Conservation (phyloP, 2,113 vertebrate genomes). For the Erythrocercus mccallii region DNA sequence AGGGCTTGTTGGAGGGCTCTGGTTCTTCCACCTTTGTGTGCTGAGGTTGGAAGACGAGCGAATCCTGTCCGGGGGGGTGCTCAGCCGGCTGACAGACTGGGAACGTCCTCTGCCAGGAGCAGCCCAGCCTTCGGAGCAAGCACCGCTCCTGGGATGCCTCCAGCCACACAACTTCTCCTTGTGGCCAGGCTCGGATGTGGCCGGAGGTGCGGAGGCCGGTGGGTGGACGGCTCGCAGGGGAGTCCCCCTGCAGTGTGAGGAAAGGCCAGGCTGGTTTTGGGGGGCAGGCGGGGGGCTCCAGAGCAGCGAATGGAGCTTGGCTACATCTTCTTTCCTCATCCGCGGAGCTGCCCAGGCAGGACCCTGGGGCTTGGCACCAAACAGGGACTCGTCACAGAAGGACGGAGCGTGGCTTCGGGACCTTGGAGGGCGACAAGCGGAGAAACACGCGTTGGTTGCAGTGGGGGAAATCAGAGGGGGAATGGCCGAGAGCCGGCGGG, state of each 20-base stretch:
- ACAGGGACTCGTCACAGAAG: constrained; percentile 76
- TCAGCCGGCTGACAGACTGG: constrained; percentile 31
- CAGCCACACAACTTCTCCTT: background rate
- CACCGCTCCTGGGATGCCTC: background rate
- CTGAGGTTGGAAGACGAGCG: rapidly evolving
- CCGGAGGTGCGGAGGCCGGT: rapidly evolving
- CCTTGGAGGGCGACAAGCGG: background rate
- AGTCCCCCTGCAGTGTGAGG: background rate
- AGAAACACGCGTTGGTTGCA: background rate
- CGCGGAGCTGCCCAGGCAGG: background rate
- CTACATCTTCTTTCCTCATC: constrained; percentile 33
- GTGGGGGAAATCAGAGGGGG: background rate
- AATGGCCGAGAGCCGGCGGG: background rate
- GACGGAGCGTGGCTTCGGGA: constrained; percentile 60
- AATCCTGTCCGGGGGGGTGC: background rate
- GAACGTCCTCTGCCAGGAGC: background rate
- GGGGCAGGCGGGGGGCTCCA: constrained; percentile 67
- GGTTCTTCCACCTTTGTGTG: background rate
- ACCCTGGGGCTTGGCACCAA: constrained; percentile 29
- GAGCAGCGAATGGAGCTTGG: constrained; percentile 63
- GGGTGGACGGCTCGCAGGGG: constrained; percentile 32
- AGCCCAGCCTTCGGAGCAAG: rapidly evolving
- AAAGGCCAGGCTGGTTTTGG: background rate
- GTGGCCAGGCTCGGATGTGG: rapidly evolving
- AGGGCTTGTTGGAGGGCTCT: background rate